These are phyloP conservation scores for Arbacia lixula DNA, from an alignment of 53 echinoderm and acorn worm genomes.

Conservation along the genomic window DNA sequence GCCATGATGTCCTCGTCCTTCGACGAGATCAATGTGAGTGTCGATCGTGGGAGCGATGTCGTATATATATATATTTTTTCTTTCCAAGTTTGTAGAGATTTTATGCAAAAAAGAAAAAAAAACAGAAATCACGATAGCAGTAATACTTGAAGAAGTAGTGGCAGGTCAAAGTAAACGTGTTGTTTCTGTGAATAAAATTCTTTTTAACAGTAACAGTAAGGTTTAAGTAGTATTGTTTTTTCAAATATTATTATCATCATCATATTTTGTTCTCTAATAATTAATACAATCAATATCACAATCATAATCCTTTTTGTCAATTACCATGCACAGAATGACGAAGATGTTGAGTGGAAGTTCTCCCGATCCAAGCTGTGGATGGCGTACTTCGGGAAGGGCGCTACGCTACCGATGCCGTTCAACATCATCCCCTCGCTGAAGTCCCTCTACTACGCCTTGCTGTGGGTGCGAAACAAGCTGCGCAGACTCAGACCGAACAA, in stretches of 20 bases:
- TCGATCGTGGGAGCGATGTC: not conserved
- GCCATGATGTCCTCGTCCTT: conserved; percentile 99
- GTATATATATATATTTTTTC: not conserved
- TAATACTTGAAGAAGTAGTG: no score
- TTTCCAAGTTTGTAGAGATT: no score
- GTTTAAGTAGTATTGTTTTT: not conserved
- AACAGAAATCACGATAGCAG: no score
- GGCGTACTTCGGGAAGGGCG: conserved; percentile 88
- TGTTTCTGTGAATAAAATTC: no score
- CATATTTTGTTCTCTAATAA: not conserved
- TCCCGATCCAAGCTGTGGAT: conserved; percentile 93
- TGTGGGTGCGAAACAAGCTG: conserved; percentile 46
- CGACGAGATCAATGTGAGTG: conserved; percentile 89
- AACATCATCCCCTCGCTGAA: conserved; percentile 94
- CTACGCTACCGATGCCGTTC: conserved; percentile 90
- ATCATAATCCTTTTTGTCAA: not conserved
- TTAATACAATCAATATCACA: not conserved
- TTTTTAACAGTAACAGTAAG: no score
- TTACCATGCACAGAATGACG: conserved; percentile 68
- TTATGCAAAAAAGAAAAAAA: no score
- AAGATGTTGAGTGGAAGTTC: conserved; percentile 98
- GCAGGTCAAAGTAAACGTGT: no score
- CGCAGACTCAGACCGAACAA: not conserved
- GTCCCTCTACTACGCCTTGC: conserved; percentile 64
- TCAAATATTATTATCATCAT: not conserved